A percentile compares a stretch with the other conserved stretches of the same genome.
These are phyloP conservation scores for Apodemus agrarius DNA, from an alignment of 2,797 vertebrate species.

Conservation along the genomic window DNA sequence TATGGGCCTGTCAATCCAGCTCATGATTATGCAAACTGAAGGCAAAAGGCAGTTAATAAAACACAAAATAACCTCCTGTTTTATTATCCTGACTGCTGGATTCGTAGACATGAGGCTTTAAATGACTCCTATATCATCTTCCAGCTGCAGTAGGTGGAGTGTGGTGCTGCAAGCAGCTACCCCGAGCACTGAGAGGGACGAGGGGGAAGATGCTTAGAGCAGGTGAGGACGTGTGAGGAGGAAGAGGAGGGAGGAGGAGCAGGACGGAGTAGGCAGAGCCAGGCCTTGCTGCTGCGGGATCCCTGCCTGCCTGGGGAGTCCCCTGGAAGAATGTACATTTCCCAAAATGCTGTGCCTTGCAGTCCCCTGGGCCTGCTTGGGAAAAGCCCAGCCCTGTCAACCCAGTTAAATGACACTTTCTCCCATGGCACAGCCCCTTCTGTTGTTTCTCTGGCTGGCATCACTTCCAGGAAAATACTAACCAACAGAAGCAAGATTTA, in stretches of 20 bases:
- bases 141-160: slow-evolving; percentile 44
- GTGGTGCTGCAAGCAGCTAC: not conserved
- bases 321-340: not conserved
- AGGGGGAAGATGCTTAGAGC: slow-evolving; percentile 28
- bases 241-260: not conserved
- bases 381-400: slow-evolving; percentile 77
- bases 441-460: not conserved
- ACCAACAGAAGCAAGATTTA: not conserved
- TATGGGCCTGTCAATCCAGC: slow-evolving; percentile 87
- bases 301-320: not conserved
- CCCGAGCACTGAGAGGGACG: not conserved
- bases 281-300: not conserved
- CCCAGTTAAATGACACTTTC: slow-evolving; percentile 69
- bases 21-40: slow-evolving; percentile 85
- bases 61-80: slow-evolving; percentile 81
- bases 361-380: slow-evolving; percentile 77
- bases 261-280: not conserved
- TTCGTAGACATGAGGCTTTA: slow-evolving; percentile 47
- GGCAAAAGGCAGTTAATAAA: slow-evolving; percentile 86
- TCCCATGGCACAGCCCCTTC: not conserved
- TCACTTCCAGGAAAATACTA: not conserved
- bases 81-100: slow-evolving; percentile 73
- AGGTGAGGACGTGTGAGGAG: not conserved
- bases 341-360: slow-evolving; percentile 41
- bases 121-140: slow-evolving; percentile 59